phyloP scores from a whole-genome alignment of 2,888 invertebrate genomes.

The Deroplatys truncata region DNA sequence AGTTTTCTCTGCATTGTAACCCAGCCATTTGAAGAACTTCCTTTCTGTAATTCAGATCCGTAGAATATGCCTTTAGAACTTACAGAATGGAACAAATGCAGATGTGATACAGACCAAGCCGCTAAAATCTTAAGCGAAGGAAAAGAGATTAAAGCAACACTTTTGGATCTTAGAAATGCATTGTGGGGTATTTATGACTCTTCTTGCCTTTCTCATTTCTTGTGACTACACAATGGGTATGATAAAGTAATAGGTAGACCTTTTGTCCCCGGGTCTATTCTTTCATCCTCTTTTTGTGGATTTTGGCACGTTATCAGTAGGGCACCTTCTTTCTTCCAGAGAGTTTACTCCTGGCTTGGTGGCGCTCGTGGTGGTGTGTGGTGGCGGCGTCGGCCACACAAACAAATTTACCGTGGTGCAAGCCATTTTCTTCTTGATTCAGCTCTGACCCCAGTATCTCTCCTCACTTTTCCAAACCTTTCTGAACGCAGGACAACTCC shows the following conservation, averaged over 20 bases:
- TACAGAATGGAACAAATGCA: not conserved
- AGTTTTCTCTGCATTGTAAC: too few relatives aligned
- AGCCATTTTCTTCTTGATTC: constrained; percentile 12
- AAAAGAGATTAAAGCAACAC: not conserved
- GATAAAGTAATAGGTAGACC: not conserved
- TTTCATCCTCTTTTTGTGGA: not conserved
- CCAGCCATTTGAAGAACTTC: too few relatives aligned
- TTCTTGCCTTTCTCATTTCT: not conserved
- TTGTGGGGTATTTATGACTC: not conserved
- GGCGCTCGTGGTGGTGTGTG: not conserved
- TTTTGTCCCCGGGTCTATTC: not conserved
- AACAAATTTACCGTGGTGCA: constrained; percentile 6
- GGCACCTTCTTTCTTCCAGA: not conserved
- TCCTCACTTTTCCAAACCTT: not conserved
- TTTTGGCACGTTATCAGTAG: not conserved
- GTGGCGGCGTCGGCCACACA: not conserved
- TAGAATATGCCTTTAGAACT: too few relatives aligned
- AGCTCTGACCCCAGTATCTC: not conserved
- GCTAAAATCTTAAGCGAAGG: not conserved
- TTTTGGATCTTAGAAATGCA: not conserved
- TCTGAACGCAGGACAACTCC: not conserved
- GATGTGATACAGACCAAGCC: not conserved
- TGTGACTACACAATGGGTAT: not conserved
- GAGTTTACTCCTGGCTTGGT: not conserved
- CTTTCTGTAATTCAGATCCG: too few relatives aligned